These are phyloP conservation scores for Herpetotheres cachinnans DNA, from an alignment of 2,113 vertebrate genomes.

Conservation along the genomic window DNA sequence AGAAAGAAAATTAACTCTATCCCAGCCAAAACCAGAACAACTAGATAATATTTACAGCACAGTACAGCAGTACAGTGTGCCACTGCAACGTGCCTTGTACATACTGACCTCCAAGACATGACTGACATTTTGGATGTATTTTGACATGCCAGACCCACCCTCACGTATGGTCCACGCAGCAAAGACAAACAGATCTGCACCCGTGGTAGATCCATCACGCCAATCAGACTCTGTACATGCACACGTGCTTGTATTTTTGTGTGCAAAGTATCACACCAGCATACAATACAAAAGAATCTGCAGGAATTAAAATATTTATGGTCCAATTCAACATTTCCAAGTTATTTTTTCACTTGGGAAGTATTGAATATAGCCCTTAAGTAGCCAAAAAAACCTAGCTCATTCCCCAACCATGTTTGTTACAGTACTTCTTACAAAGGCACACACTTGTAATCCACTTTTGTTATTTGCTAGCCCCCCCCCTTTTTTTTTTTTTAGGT, in stretches of 20 bases:
- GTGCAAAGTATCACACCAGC: background rate
- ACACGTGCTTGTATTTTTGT: fast-evolving
- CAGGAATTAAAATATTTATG: background rate
- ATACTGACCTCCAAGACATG: background rate
- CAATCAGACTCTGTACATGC: background rate
- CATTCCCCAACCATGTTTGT: background rate
- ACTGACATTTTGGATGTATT: background rate
- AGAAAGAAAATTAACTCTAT: background rate
- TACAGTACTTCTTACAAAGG: background rate
- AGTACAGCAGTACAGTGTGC: background rate
- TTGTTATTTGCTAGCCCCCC: background rate
- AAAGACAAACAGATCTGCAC: background rate
- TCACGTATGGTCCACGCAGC: fast-evolving
- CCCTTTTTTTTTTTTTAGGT: background rate
- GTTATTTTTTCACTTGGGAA: background rate
- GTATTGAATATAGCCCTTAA: background rate
- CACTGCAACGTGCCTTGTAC: background rate
- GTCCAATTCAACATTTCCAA: background rate
- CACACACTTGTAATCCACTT: background rate
- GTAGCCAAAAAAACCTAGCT: background rate
- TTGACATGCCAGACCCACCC: fast-evolving
- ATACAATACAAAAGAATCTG: background rate
- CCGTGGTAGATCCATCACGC: background rate
- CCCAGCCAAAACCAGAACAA: background rate
- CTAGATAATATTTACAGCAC: background rate